Percentiles rank a stretch among this genome's conserved stretches.
phyloP scores from a whole-genome alignment of 2,113 vertebrate species.

The Athene noctua region DNA sequence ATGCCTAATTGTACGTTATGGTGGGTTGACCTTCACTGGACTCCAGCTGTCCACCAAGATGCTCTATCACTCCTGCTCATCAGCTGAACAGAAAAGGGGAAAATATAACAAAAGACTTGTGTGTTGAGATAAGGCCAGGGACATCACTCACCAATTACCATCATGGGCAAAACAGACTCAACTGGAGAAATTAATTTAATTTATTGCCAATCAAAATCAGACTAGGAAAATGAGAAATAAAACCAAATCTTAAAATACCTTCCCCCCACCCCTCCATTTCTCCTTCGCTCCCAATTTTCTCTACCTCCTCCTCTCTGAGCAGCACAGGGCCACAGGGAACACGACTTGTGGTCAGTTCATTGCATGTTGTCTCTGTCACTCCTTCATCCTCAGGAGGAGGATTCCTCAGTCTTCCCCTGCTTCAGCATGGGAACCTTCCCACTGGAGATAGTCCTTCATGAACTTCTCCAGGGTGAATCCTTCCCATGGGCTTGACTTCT shows the following conservation, averaged over 20 bases:
- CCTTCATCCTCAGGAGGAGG: neutral
- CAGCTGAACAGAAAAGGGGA: neutral
- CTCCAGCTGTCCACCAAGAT: neutral
- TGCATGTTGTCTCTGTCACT: rapidly evolving
- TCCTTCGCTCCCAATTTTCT: neutral
- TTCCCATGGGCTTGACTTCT: neutral
- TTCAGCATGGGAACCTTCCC: neutral
- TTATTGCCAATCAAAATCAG: neutral
- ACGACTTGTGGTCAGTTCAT: neutral
- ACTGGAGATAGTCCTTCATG: neutral
- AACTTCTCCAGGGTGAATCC: no score
- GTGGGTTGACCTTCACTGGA: neutral
- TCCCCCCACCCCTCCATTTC: neutral
- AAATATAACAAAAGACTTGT: neutral
- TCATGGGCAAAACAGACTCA: neutral
- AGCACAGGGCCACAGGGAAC: rapidly evolving
- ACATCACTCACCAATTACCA: neutral
- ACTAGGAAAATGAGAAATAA: neutral
- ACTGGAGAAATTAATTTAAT: neutral
- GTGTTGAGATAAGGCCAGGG: neutral
- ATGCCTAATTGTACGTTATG: neutral
- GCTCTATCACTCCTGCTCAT: neutral
- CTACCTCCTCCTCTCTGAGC: neutral
- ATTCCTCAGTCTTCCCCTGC: neutral
- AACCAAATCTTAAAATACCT: neutral